phyloP scores from a whole-genome alignment of 92 coral and sea anemone species.

The Meandrina meandrites region DNA sequence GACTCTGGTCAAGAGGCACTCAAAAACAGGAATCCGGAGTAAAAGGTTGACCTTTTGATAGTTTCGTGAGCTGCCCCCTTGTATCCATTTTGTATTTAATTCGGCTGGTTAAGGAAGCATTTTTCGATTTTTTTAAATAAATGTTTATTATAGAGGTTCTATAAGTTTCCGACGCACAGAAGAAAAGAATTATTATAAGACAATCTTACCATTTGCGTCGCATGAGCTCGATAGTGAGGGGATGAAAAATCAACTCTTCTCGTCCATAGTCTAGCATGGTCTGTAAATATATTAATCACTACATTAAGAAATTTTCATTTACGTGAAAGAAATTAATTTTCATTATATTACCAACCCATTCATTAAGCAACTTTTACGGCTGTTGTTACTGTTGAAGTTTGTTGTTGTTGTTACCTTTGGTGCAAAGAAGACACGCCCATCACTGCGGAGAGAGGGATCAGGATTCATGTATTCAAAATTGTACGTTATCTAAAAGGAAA shows the following conservation, averaged over 20 bases:
- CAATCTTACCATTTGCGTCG: conserved; percentile 78
- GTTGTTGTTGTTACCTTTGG: conserved; percentile 62
- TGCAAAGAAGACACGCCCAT: conserved; percentile 62
- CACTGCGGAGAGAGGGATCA: conserved; percentile 50
- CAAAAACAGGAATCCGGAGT: too few species aligned
- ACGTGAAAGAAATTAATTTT: too few species aligned
- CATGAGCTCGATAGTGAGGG: conserved; percentile 72
- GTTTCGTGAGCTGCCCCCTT: too few species aligned
- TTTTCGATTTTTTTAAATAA: too few species aligned
- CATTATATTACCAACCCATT: background rate
- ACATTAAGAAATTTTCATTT: background rate
- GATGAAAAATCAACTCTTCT: conserved; percentile 78
- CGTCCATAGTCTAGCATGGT: conserved; percentile 74
- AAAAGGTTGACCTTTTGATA: too few species aligned
- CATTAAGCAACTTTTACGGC: background rate
- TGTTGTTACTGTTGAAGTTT: background rate
- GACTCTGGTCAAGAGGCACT: too few species aligned
- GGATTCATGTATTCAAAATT: conserved; percentile 69
- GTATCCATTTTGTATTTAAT: too few species aligned
- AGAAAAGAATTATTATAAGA: too few species aligned
- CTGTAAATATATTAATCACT: conserved; percentile 21
- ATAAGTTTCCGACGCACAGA: too few species aligned
- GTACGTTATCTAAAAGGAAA: conserved; percentile 53
- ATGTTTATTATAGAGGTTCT: too few species aligned
- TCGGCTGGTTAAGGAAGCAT: too few species aligned